Base-by-base conservation (phyloP, 2,888 invertebrate species). In the Hydrotaea diabolus region DNA sequence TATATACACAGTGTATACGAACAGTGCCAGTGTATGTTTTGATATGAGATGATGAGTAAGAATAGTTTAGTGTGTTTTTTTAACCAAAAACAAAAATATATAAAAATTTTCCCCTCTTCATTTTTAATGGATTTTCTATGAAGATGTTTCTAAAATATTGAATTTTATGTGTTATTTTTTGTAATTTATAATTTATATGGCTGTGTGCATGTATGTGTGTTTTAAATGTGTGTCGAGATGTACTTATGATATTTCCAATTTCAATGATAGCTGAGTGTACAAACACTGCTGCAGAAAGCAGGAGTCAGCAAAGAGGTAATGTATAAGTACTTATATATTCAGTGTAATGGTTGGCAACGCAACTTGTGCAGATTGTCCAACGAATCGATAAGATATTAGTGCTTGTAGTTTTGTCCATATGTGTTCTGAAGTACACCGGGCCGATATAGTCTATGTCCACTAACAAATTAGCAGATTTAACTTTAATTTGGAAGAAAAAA, bases 21-120 rank as follows among this genome's bases (percentile, higher is more conserved):
- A 43, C 46, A 21, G n/a, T 79, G 57, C 64, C 36, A 69, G 72
- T 72, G 39, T 57, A 39, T 53, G 21, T 72, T 75, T 46, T 77
- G 57, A 59, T 78, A 78, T 59, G 73, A 43, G 19, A 71, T 75
- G 85, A 85, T 85, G 85, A 85, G 82, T 85, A 85, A 85, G 82
- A 85, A 85, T 82, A 79, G 21, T 26, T 31, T 43, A 46, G 66
- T 43, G 19, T 36, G n/a, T 49, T n/a, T 64, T 64, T 64, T 49
- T 64, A 17, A 36, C 17, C 36, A 36, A 19, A 39, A 64, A 31
- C 31, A 39, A 64, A 23, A n/a, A n/a, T n/a, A n/a, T n/a, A n/a
- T n/a, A n/a, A n/a, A n/a, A n/a, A n/a, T 9, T 36, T 59, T 2
- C 31, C 2, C 7, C 31, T 7, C 2, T 31, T 7, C 39, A 39